These are phyloP conservation scores for Thunnus thynnus DNA, from an alignment of 2,113 vertebrate species.

Conservation along the genomic window DNA sequence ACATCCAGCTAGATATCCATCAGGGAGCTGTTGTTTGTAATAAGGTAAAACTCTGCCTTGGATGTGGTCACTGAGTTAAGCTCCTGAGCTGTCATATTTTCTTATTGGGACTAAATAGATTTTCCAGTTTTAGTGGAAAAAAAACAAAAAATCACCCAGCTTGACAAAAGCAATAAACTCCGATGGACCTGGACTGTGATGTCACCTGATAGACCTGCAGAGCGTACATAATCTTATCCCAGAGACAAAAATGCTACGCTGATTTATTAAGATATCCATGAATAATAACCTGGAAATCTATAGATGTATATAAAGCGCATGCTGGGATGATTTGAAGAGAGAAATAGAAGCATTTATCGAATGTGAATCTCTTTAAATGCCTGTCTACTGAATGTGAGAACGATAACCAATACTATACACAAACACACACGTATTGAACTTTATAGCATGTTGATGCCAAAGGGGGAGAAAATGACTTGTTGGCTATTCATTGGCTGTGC, in stretches of 20 bases:
- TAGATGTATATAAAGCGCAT: conserved; percentile 6
- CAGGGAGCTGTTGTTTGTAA: conserved; percentile 67
- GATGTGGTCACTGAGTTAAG: conserved; percentile 45
- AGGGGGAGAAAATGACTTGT: background rate
- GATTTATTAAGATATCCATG: conserved; percentile 48
- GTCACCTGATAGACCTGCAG: background rate
- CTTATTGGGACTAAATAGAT: conserved; percentile 52
- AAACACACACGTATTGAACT: conserved; percentile 24
- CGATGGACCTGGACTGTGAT: conserved; percentile 16
- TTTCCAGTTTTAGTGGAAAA: conserved; percentile 8
- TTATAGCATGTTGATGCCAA: conserved; percentile 1
- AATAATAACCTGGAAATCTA: conserved; percentile 49
- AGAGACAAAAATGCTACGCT: conserved; percentile 14
- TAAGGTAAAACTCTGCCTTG: conserved; percentile 58
- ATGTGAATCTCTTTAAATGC: conserved; percentile 31
- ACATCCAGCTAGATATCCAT: conserved; percentile 42
- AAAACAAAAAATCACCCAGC: background rate
- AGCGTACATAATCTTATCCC: background rate
- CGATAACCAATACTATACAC: conserved; percentile 14
- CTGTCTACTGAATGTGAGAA: conserved; percentile 3
- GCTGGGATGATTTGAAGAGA: conserved; percentile 7
- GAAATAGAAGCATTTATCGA: conserved; percentile 20
- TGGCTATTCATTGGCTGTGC: conserved; percentile 43
- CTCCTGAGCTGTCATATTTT: conserved; percentile 47
- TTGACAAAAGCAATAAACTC: conserved; percentile 42